Conservation (phyloP, 2,113 vertebrate genomes). For the Lampris incognitus region DNA sequence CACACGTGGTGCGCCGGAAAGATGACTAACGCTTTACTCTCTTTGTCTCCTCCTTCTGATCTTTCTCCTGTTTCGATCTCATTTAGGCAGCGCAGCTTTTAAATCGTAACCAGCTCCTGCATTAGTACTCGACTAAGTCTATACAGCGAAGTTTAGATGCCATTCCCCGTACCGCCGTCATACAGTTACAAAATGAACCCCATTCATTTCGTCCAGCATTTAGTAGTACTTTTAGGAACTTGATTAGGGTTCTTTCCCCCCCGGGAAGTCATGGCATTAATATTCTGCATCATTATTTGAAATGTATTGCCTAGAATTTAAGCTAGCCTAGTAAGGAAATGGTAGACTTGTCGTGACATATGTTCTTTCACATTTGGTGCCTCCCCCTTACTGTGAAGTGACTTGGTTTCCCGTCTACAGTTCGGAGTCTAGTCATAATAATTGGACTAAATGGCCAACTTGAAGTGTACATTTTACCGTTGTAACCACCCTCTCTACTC, state of each 20-base stretch:
- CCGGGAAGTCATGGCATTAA: constrained; percentile 25
- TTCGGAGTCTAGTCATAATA: background rate
- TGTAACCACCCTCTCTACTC: background rate
- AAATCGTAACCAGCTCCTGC: no score
- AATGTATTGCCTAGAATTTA: constrained; percentile 7
- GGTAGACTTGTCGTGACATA: background rate
- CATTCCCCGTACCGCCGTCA: no score
- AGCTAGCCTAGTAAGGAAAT: background rate
- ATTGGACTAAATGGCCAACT: constrained; percentile 2
- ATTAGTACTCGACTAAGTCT: no score
- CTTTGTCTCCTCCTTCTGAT: constrained; percentile 62
- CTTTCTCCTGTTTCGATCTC: background rate
- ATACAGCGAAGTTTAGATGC: no score
- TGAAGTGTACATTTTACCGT: constrained; percentile 2
- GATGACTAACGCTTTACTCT: constrained; percentile 75
- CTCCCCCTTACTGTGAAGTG: constrained; percentile 34
- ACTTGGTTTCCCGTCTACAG: constrained; percentile 12
- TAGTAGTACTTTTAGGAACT: background rate
- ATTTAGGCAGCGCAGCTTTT: no score
- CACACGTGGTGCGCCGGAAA: constrained; percentile 79
- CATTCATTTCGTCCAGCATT: constrained; percentile 15
- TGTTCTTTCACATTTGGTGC: constrained; percentile 31
- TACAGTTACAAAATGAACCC: no score
- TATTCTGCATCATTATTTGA: constrained; percentile 31
- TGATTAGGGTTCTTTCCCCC: background rate